Evolutionary conservation across 64 coral and sea anemone genomes (phyloP).

Genomic region (Exaiptasia diaphana): DNA sequence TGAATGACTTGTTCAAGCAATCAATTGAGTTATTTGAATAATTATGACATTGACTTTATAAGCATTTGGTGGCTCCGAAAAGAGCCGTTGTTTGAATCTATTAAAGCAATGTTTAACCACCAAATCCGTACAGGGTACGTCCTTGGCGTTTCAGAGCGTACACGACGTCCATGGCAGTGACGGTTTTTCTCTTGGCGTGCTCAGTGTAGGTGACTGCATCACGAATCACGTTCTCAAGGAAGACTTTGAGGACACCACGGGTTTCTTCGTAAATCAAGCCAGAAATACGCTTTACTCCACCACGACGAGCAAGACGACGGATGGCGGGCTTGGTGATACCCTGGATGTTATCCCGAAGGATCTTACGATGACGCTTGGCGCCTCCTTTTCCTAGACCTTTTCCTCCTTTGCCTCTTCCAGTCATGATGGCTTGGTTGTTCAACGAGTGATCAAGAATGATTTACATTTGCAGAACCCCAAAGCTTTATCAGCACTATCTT

Average conservation of each 20-base stretch:
- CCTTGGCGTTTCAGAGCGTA: slow-evolving; percentile 65
- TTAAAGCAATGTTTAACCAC: no score
- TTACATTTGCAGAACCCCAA: no score
- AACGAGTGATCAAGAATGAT: no score
- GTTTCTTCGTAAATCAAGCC: slow-evolving; percentile 62
- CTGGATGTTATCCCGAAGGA: slow-evolving; percentile 58
- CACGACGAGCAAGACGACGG: slow-evolving; percentile 39
- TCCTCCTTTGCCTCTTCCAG: no score
- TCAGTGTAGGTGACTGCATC: slow-evolving; percentile 61
- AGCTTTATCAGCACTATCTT: no score
- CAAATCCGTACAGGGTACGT: slow-evolving; percentile 59
- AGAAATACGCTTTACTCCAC: slow-evolving; percentile 56
- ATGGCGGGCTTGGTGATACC: slow-evolving; percentile 66
- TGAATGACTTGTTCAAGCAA: no score
- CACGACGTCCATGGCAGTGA: slow-evolving; percentile 60
- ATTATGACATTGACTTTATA: no score
- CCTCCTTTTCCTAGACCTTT: slow-evolving; percentile 67
- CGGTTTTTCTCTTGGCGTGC: slow-evolving; percentile 63
- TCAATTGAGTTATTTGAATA: no score
- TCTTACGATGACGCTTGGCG: slow-evolving; percentile 54
- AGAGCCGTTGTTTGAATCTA: no score
- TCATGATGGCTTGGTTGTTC: no score
- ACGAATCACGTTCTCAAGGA: slow-evolving; percentile 46
- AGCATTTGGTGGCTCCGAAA: no score
- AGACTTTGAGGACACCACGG: slow-evolving; percentile 56